Conservation (phyloP, 1,140 invertebrate species). For the Pollicipes pollicipes region DNA sequence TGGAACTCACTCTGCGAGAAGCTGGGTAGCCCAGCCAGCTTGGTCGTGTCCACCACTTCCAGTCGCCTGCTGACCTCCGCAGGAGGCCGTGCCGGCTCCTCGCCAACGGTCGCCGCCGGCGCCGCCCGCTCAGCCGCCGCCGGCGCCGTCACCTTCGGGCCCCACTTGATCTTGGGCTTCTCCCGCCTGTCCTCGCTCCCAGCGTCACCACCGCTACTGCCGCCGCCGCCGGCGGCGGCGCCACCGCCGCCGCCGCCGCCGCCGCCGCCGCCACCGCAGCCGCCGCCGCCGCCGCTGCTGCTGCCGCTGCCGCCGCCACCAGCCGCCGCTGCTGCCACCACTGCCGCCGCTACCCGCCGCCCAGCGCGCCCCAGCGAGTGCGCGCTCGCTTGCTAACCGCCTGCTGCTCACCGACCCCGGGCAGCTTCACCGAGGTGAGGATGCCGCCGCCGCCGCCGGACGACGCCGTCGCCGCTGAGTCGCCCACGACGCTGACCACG, state of each 20-base stretch:
- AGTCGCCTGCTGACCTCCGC: background rate
- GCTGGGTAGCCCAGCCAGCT: background rate
- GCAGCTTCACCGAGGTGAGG: background rate
- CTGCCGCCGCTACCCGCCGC: background rate
- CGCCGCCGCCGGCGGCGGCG: no score
- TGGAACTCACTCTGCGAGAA: constrained; percentile 32
- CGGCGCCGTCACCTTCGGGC: background rate
- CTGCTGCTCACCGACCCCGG: background rate
- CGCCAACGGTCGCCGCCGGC: no score
- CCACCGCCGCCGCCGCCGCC: no score
- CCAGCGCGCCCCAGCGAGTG: background rate
- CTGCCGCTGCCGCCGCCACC: no score
- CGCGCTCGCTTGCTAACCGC: background rate
- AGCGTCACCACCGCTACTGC: no score
- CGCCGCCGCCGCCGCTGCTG: no score
- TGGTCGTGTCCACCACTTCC: background rate
- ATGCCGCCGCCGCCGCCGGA: background rate
- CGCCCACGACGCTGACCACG: background rate
- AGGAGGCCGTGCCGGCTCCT: background rate
- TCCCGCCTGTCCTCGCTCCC: background rate
- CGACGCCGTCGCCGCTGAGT: background rate
- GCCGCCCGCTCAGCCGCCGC: background rate
- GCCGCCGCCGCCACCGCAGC: no score
- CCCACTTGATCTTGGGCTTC: background rate
- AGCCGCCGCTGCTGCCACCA: background rate